Evolutionary conservation across 2,888 invertebrate species (phyloP), one percentile per base, ranked within the genome.

Genomic region (Lochmaea capreae): DNA sequence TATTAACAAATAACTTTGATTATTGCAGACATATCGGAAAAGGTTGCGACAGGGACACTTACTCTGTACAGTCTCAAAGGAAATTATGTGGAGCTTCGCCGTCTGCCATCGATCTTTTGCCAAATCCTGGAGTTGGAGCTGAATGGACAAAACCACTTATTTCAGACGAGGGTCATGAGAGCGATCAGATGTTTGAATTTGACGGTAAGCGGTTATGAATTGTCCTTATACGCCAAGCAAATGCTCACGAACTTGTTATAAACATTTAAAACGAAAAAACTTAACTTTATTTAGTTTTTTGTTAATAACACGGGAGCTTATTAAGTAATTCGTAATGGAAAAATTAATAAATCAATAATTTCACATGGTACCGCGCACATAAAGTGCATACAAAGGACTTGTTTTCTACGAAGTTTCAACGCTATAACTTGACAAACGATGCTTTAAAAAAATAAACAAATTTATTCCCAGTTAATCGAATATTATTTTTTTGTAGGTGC

Each of bases 31-130:
- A 98, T 86, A 97, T 97, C 77, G 98, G 97, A 78, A 96, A 97
- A 86, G 97, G 98, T 83, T 99, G 99, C 89, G 98, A 98, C 87
- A 89, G 98, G 5, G 98, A 98, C 85, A 96, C 97, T 0, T 96
- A 97, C 87, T 93, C 95, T 54, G 92, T 96, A 66, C 92, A 94
- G 81, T 93, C 94, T 22, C 96, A 96, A 87, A 89, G 94, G 75
- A 94, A 95, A 86, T 90, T 96, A 8, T 97, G 97, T 87, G 96
- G 96, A 67, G 92, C 97, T 79, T 94, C 94, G 80, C 90, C 92
- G 26, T 93, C 94, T 77, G 95, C 95, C 79, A 90, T 97, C 62
- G 96, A 97, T 85, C 90, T 97, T n/a, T 89, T 97, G 65, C 96
- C 96, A 0, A 80, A 79, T 71, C 96, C 96, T 0, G 94, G 94